Base-by-base conservation (phyloP, 2,888 invertebrate genomes). In the Conomelus anceps region DNA sequence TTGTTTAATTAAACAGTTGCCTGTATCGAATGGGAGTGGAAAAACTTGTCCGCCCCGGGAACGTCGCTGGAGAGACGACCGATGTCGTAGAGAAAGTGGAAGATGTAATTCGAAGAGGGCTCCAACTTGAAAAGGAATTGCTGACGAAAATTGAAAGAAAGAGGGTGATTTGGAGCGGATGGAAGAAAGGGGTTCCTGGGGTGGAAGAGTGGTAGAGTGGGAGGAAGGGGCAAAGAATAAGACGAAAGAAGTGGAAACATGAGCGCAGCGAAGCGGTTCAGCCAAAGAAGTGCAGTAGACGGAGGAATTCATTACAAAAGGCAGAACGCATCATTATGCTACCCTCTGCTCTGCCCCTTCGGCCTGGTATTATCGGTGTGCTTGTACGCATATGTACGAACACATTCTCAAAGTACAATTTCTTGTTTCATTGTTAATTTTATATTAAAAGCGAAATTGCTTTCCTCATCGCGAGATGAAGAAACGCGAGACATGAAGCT, bases 1-100 rank as follows among this genome's bases (percentile, higher is more conserved):
- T 86, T 29, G 24, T 86, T 86, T 86, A 86, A 86, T 86, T 86
- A 86, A 86, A 86, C 29, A 86, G 23, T 86, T 86, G 87, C 22
- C 88, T 87, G 88, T 84, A 88, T 88, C 88, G 23, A 24, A 85
- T 63, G 88, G 88, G 22, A 23, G 86, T 24, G 24, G 86, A 86
- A 86, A 86, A 86, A 86, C 86, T 87, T 23, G 90, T 89, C 89
- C 88, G 89, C 89, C 22, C 86, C 86, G 34, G 88, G 63, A 88
- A 29, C 34, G 34, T 0, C 22, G 29, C 1, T 23, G 84, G 88
- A 29, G 85, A 22, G 86, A 84, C 29, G 88, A 34, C 26, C 22
- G 89, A 29, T 29, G 41, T 63, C 89, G 63, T 4, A 23, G 41
- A 22, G 29, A 23, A 41, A 41, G 88, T 22, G 41, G 63, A 84